These are phyloP conservation scores for Trachymyrmex cornetzi DNA, from an alignment of 1,140 invertebrate genomes.

Conservation along the genomic window DNA sequence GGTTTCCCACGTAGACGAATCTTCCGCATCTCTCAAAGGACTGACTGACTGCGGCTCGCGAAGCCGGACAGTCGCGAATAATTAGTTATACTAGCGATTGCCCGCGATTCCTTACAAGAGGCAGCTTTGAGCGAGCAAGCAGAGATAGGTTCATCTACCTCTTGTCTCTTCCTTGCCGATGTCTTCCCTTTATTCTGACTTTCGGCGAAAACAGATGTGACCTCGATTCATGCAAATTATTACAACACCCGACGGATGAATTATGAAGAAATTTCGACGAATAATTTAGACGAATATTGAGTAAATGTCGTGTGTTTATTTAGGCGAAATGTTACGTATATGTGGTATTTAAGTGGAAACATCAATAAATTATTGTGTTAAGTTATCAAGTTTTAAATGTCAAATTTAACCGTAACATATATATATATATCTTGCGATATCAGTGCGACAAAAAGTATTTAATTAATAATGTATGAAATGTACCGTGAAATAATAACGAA, in stretches of 20 bases:
- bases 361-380: background rate
- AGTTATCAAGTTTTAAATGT: constrained; percentile 15
- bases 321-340: background rate
- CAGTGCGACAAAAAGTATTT: background rate
- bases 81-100: constrained; percentile 65
- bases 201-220: background rate
- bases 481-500: background rate
- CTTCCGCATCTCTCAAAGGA: constrained; percentile 38
- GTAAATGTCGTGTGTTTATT: constrained; percentile 16
- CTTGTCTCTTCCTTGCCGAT: background rate
- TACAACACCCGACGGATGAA: background rate
- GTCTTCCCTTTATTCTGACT: background rate
- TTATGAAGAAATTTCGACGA: constrained; percentile 15
- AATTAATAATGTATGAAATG: background rate
- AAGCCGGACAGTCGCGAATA: constrained; percentile 59
- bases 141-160: background rate
- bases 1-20: constrained; percentile 55
- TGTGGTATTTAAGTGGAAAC: no score
- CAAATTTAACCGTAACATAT: background rate
- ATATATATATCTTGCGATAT: background rate
- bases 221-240: background rate
- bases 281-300: background rate
- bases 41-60: background rate
- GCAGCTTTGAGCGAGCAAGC: background rate
- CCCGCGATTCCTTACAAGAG: constrained; percentile 49